Conservation (phyloP, 2,888 invertebrate genomes). For the Athalia cordata region DNA sequence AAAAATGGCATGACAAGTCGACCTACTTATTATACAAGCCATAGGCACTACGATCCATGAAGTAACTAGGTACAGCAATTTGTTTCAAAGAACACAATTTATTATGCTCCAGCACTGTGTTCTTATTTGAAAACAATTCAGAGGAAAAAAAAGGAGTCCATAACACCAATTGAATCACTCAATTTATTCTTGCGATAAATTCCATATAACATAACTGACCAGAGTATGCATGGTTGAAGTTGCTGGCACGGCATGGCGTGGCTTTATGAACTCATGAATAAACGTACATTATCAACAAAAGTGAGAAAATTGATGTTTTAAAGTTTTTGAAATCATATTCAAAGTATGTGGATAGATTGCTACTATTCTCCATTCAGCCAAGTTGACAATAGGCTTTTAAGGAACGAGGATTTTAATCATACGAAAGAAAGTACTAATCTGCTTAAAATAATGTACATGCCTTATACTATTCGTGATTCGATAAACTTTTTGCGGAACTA, state of each 20-base stretch:
- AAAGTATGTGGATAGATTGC: background rate
- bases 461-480: conserved; percentile 2
- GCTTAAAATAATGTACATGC: background rate
- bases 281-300: background rate
- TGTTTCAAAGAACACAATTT: background rate
- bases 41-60: background rate
- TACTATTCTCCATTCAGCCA: background rate
- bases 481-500: conserved; percentile 76
- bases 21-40: background rate
- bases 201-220: background rate
- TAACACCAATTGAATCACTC: background rate
- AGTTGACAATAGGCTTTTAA: background rate
- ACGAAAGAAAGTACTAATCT: conserved; percentile 5
- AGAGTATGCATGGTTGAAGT: background rate
- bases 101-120: too few relatives aligned
- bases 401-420: conserved; percentile 12
- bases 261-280: background rate
- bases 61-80: background rate
- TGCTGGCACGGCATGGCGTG: background rate
- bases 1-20: conserved; percentile 1
- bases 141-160: too few relatives aligned
- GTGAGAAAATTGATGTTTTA: background rate
- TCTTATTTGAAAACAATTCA: too few relatives aligned
- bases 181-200: background rate
- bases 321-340: background rate